Evolutionary conservation across 1,140 invertebrate genomes (phyloP).

Genomic region (Stegodyphus mimosarum): DNA sequence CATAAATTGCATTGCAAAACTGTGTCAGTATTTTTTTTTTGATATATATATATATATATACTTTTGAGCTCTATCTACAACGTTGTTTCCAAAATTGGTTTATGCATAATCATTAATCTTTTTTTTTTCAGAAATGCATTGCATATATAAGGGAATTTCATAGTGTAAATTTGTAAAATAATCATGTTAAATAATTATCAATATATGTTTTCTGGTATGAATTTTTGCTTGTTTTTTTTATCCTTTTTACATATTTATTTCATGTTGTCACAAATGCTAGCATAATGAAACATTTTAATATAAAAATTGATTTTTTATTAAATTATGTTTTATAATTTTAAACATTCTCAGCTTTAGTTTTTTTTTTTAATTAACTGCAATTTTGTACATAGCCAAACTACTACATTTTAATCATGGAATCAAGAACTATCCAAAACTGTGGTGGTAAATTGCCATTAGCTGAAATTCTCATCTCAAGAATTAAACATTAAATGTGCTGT

Average conservation of each 20-base stretch:
- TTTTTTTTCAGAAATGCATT: conserved; percentile 4
- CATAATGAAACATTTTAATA: too few relatives aligned
- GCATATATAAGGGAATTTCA: conserved; percentile 10
- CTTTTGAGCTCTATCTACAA: neutral
- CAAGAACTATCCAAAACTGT: too few relatives aligned
- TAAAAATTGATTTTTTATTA: too few relatives aligned
- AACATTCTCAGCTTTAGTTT: too few relatives aligned
- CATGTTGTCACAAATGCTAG: too few relatives aligned
- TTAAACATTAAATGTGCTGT: too few relatives aligned
- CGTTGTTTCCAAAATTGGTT: neutral
- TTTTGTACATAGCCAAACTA: too few relatives aligned
- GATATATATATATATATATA: neutral
- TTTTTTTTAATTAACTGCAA: too few relatives aligned
- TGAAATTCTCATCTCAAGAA: too few relatives aligned
- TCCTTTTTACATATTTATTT: neutral
- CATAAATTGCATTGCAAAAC: neutral
- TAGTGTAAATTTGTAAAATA: conserved; percentile 35
- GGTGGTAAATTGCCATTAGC: too few relatives aligned
- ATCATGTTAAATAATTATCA: conserved; percentile 20
- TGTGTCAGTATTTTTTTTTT: neutral
- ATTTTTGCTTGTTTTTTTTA: conserved; percentile 4
- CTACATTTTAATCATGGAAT: too few relatives aligned
- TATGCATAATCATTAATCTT: neutral
- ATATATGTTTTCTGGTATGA: conserved; percentile 17
- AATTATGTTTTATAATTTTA: too few relatives aligned